Conservation (phyloP, 2,797 vertebrate genomes). For the Chanos chanos region DNA sequence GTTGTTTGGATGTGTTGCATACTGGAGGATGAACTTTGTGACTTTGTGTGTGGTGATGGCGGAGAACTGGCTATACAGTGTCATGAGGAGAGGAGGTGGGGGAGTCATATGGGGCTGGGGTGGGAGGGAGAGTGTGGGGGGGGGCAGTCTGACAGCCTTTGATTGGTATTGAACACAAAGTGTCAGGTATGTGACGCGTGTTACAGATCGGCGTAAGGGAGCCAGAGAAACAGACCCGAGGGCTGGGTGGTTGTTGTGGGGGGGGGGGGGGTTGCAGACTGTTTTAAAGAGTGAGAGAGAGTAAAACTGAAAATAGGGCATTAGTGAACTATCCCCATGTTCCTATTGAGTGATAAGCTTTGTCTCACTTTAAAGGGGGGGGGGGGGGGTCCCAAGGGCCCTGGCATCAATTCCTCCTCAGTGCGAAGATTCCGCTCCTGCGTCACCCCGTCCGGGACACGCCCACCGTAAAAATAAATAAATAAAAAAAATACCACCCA, state of each 20-base stretch:
- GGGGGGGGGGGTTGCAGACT: too few species aligned
- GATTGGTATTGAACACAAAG: too few species aligned
- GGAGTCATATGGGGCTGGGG: too few species aligned
- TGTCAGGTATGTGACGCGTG: conserved; percentile 6
- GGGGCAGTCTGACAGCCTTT: not conserved
- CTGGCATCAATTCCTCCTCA: conserved; percentile 65
- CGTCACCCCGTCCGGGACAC: conserved; percentile 65
- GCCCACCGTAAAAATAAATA: not conserved
- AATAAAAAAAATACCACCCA: conserved; percentile 47
- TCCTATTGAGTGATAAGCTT: conserved; percentile 68
- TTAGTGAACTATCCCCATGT: conserved; percentile 55
- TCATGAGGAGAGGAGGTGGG: conserved; percentile 37
- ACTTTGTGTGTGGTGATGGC: conserved; percentile 36
- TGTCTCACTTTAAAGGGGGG: conserved; percentile 66
- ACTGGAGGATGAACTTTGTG: conserved; percentile 43
- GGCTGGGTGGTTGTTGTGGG: conserved; percentile 47
- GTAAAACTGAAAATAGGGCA: conserved; percentile 56
- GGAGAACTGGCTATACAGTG: conserved; percentile 16
- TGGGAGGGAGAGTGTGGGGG: conserved; percentile 24
- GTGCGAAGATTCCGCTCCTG: conserved; percentile 65
- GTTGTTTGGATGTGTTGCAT: conserved; percentile 40
- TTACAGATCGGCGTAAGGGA: conserved; percentile 4
- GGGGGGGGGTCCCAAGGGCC: conserved; percentile 67
- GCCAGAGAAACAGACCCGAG: conserved; percentile 28
- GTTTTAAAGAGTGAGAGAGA: too few species aligned